Base-by-base conservation (phyloP, 2,113 vertebrate species). In the Monarcha castaneiventris region DNA sequence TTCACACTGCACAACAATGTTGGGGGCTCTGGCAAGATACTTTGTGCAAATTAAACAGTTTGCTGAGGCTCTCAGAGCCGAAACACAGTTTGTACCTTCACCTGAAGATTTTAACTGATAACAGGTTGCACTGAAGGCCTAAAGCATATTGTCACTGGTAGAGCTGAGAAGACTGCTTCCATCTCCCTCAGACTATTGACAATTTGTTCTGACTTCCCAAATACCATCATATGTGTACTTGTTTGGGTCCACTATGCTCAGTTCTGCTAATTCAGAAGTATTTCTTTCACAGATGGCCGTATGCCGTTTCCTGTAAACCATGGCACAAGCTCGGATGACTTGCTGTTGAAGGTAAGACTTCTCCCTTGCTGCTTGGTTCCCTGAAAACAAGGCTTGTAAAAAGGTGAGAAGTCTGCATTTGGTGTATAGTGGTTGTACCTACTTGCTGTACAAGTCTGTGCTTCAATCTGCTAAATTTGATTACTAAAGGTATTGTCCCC, bases 271-370 rank as follows among this genome's bases (percentile, higher is more conserved):
- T 56, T 66, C 6, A 29, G 51, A 68, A 61, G 26, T 25, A 41
- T 2, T 44, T 92, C 48, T 80, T 94, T 20, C 80, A 76, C 62
- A 99, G 99, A 99, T 98, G 99, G 99, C 25, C 98, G 98, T 72
- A 97, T 99, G 98, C 97, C 98, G 13, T 99, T 98, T 44, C 98
- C 98, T 3, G 97, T 99, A 59, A 98, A 98, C 75, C 99, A 99
- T 48, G 99, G 99, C 62, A 64, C 98, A 44, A 99, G 98, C 71
- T 98, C 98, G 8, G 98, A 98, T 41, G 98, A 98, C 41, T 96
- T 98, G 16, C 98, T 99, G 56, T 89, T 99, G 71, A 97, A 96
- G 98, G 99, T 99, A 97, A 56, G 89, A 29, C 37, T 67, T 82
- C 9, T 48, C 21, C 29, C 15, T 84, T 58, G 17, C 33, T 83